phyloP scores from a whole-genome alignment of 2,888 invertebrate genomes.

The Odontocolon sp. region DNA sequence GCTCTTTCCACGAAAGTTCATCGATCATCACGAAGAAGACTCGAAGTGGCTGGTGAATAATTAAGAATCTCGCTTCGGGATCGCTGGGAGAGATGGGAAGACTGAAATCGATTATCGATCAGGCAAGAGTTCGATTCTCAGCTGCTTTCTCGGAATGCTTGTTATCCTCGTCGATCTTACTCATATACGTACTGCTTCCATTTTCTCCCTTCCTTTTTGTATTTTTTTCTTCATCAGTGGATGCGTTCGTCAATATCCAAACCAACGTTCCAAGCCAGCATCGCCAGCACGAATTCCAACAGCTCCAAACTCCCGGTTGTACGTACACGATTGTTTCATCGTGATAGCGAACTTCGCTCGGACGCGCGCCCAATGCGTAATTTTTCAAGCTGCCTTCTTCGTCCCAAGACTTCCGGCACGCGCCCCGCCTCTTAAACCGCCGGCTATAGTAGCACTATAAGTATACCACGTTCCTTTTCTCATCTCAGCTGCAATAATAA shows the following conservation, averaged over 20 bases:
- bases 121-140: slow-evolving; percentile 20
- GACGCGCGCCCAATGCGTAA: slow-evolving; percentile 47
- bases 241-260: slow-evolving; percentile 26
- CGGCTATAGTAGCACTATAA: slow-evolving; percentile 50
- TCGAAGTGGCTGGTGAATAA: slow-evolving; percentile 50
- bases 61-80: slow-evolving; percentile 20
- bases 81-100: neutral
- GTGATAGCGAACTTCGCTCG: slow-evolving; percentile 42
- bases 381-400: slow-evolving; percentile 59
- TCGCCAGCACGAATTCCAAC: slow-evolving; percentile 35
- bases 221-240: neutral
- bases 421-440: slow-evolving; percentile 60
- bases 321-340: slow-evolving; percentile 44
- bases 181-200: neutral
- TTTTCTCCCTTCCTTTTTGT: neutral
- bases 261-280: slow-evolving; percentile 9
- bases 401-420: slow-evolving; percentile 59
- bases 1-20: slow-evolving; percentile 41
- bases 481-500: slow-evolving; percentile 58
- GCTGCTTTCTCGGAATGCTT: too few species aligned
- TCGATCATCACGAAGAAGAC: slow-evolving; percentile 52
- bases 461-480: slow-evolving; percentile 44
- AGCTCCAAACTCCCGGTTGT: slow-evolving; percentile 52
- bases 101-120: slow-evolving; percentile 51
- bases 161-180: too few species aligned